Percentiles rank a stretch among this genome's conserved stretches.
These are phyloP conservation scores for Hoplias malabaricus DNA, from an alignment of 2,113 vertebrate species.

Conservation along the genomic window DNA sequence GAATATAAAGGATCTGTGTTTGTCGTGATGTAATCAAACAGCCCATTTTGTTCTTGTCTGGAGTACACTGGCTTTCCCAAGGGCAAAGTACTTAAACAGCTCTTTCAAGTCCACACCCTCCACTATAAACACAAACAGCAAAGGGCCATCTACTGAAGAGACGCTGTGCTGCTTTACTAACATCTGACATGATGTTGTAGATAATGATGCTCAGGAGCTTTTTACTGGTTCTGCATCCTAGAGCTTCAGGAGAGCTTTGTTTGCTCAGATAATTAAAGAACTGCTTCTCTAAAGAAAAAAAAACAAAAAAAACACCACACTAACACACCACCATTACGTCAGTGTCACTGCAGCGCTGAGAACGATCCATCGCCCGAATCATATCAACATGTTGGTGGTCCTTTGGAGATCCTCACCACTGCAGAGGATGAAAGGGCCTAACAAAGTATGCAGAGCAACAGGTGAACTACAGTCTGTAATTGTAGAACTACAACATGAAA, in stretches of 20 bases:
- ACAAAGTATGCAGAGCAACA: too few species aligned
- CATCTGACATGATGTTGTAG: background rate
- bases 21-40: conserved; percentile 32
- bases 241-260: background rate
- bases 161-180: background rate
- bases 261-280: background rate
- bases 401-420: too few species aligned
- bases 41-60: conserved; percentile 20
- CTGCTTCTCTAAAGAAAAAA: too few species aligned
- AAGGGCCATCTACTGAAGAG: background rate
- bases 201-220: background rate
- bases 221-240: background rate
- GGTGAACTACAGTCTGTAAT: too few species aligned
- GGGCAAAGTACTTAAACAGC: conserved; percentile 40
- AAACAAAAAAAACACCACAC: too few species aligned
- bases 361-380: too few species aligned
- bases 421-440: too few species aligned
- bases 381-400: too few species aligned
- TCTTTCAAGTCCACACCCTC: background rate
- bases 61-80: conserved; percentile 42
- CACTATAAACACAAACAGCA: background rate
- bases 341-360: too few species aligned
- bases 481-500: too few species aligned
- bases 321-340: too few species aligned
- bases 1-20: conserved; percentile 38